Conservation (phyloP, 2,888 invertebrate genomes). For the Atrina japonica region DNA sequence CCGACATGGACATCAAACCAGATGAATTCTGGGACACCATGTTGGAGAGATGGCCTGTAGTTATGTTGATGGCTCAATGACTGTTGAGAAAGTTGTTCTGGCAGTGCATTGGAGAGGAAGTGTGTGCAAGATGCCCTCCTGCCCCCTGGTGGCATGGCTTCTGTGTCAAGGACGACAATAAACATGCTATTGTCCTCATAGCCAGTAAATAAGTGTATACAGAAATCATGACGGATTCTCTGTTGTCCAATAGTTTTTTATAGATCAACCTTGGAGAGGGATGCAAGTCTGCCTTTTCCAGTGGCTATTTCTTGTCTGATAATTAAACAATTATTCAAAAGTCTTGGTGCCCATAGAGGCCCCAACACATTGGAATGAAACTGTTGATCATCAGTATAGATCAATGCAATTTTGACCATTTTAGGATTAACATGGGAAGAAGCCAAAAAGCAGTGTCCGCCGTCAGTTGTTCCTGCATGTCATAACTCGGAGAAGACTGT, state of each 20-base stretch:
- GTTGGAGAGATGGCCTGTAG: slow-evolving; percentile 97
- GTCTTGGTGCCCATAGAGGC: too few relatives aligned
- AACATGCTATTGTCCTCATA: too few relatives aligned
- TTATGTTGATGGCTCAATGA: slow-evolving; percentile 97
- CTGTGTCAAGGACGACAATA: too few relatives aligned
- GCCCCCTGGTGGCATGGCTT: slow-evolving; percentile 78
- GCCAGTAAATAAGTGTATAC: too few relatives aligned
- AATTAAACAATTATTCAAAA: too few relatives aligned
- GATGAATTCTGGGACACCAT: slow-evolving; percentile 97
- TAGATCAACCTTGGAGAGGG: too few relatives aligned
- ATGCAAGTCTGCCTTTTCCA: too few relatives aligned
- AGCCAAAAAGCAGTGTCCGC: slow-evolving; percentile 75
- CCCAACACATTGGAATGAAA: too few relatives aligned
- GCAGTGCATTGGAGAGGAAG: slow-evolving; percentile 92
- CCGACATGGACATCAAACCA: slow-evolving; percentile 88
- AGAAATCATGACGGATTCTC: too few relatives aligned
- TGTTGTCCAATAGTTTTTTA: too few relatives aligned
- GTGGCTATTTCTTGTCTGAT: too few relatives aligned
- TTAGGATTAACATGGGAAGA: slow-evolving; percentile 79
- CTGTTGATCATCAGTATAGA: too few relatives aligned
- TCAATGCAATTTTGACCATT: slow-evolving; percentile 6
- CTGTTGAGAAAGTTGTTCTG: slow-evolving; percentile 95
- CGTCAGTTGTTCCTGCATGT: slow-evolving; percentile 85
- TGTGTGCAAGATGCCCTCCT: slow-evolving; percentile 77
- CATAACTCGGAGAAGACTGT: slow-evolving; percentile 97